phyloP scores from a whole-genome alignment of 92 coral and sea anemone species.

The Umimayanthus kanabou region DNA sequence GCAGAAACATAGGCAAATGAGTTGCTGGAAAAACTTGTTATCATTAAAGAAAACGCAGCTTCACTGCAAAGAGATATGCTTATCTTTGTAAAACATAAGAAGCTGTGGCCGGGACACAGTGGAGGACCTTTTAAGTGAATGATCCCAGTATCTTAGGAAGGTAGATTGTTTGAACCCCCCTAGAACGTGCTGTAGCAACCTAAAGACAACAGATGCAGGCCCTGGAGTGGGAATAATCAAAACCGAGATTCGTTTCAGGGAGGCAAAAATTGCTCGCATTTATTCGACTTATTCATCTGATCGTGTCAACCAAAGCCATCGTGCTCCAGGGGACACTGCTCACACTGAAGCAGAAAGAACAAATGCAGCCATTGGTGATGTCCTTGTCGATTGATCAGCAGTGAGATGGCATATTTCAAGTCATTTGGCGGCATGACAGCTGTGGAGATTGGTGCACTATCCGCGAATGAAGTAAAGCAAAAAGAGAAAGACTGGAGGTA shows the following conservation, averaged over 20 bases:
- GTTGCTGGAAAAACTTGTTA: constrained; percentile 31
- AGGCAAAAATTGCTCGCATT: constrained; percentile 10
- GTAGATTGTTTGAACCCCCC: too few species aligned
- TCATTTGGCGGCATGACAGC: constrained; percentile 20
- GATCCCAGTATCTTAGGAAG: too few species aligned
- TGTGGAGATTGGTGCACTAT: constrained; percentile 46
- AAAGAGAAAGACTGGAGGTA: constrained; percentile 50
- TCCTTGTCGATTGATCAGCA: constrained; percentile 51
- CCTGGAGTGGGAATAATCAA: constrained; percentile 43
- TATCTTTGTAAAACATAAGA: constrained; percentile 26
- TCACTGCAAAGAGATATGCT: constrained; percentile 37
- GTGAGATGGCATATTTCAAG: constrained; percentile 54
- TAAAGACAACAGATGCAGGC: constrained; percentile 34
- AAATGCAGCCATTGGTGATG: constrained; percentile 34
- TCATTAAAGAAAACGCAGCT: constrained; percentile 43
- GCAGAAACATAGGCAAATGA: neutral
- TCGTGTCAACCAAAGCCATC: constrained; percentile 15
- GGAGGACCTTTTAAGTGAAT: too few species aligned
- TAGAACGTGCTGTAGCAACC: constrained; percentile 10
- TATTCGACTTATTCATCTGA: constrained; percentile 35
- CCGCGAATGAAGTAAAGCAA: constrained; percentile 51
- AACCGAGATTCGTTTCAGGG: constrained; percentile 41
- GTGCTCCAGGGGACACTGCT: constrained; percentile 40
- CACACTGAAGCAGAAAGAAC: constrained; percentile 27
- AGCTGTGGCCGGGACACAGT: too few species aligned